Conservation (phyloP, 2,888 invertebrate species). For the Altica lythri region DNA sequence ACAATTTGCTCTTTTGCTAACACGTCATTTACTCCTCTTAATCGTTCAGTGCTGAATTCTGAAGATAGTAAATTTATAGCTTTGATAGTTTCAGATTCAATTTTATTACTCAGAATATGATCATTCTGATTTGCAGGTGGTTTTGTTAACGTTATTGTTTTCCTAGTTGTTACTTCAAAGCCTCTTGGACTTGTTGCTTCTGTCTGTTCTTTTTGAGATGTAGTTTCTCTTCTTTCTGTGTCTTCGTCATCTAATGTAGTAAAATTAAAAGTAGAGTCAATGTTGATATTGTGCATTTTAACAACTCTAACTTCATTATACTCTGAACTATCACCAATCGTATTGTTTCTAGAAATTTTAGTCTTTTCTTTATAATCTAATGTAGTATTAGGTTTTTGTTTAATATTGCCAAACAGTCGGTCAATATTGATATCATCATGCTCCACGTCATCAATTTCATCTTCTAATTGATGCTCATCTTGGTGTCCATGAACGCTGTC, state of each 20-base stretch:
- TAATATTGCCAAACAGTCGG: conserved; percentile 40
- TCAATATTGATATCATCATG: conserved; percentile 35
- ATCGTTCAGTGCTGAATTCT: conserved; percentile 30
- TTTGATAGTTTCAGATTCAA: conserved; percentile 48
- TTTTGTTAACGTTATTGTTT: conserved; percentile 39
- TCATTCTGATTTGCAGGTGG: conserved; percentile 40
- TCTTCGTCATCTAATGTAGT: conserved; percentile 56
- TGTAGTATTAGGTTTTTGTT: conserved; percentile 40
- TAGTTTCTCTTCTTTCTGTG: conserved; percentile 3
- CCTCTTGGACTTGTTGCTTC: conserved; percentile 35
- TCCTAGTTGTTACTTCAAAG: conserved; percentile 36
- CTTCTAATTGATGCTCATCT: conserved; percentile 26
- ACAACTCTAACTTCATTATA: conserved; percentile 53
- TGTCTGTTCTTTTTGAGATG: conserved; percentile 9
- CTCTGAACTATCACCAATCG: conserved; percentile 44
- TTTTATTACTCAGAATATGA: conserved; percentile 50
- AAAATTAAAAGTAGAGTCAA: conserved; percentile 61
- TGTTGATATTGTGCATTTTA: conserved; percentile 58
- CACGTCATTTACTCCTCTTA: conserved; percentile 26
- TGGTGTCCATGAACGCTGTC: conserved; percentile 23
- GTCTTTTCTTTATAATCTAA: conserved; percentile 46
- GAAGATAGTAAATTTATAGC: conserved; percentile 33
- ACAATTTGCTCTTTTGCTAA: conserved; percentile 34
- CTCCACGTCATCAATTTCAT: conserved; percentile 31
- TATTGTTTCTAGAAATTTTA: conserved; percentile 46